A percentile compares a stretch with the other conserved stretches of the same genome.
phyloP scores from a whole-genome alignment of 2,797 vertebrate genomes.

The Danio albolineatus region DNA sequence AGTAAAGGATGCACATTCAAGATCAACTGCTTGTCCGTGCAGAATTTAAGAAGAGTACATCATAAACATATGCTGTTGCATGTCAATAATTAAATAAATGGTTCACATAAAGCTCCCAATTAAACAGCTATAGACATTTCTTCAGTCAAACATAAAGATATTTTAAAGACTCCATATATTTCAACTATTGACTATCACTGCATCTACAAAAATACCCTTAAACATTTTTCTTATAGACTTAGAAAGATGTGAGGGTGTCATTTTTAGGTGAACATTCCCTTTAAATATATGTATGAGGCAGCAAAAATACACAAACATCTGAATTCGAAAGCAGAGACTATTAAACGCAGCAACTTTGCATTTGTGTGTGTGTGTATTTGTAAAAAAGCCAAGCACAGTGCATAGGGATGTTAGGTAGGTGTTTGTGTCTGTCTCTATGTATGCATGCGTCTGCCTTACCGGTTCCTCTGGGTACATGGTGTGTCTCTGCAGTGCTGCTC shows the following conservation, averaged over 20 bases:
- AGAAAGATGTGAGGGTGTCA: background rate
- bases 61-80: background rate
- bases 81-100: background rate
- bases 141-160: background rate
- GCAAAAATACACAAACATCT: background rate
- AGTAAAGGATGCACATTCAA: too few relatives aligned
- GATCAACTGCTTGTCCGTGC: too few relatives aligned
- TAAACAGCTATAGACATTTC: background rate
- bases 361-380: background rate
- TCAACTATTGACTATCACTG: background rate
- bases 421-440: background rate
- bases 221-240: background rate
- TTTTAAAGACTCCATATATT: background rate
- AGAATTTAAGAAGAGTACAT: too few relatives aligned
- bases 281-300: background rate
- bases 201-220: background rate
- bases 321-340: too few relatives aligned
- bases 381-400: background rate
- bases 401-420: background rate
- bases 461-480: constrained; percentile 58
- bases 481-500: constrained; percentile 47
- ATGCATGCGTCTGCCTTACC: constrained; percentile 35
- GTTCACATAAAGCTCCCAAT: background rate
- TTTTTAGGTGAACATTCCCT: background rate
- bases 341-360: background rate